A percentile compares a stretch with the other conserved stretches of the same genome.
phyloP scores from a whole-genome alignment of 2,888 invertebrate genomes.

The Meliscaeva auricollis region DNA sequence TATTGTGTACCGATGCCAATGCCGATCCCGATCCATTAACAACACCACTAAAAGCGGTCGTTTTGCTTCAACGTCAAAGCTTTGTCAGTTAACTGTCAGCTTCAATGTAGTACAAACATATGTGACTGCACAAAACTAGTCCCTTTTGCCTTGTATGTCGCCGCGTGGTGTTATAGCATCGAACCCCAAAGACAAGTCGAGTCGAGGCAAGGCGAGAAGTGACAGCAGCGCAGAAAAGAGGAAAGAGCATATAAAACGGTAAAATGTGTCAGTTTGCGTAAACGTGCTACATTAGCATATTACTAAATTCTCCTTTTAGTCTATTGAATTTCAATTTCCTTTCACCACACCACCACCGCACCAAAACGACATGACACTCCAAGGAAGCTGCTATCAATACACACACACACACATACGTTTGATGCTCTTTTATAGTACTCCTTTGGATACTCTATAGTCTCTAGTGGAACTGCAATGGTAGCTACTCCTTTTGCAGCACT shows the following conservation, averaged over 20 bases:
- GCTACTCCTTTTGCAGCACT: neutral
- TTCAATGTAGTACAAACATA: conserved; percentile 60
- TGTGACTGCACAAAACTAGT: conserved; percentile 50
- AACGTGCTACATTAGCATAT: conserved; percentile 71
- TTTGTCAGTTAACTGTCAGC: conserved; percentile 70
- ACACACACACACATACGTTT: neutral
- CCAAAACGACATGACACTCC: neutral
- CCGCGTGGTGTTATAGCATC: too few relatives aligned
- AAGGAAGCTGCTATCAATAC: conserved; percentile 44
- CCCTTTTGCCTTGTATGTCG: neutral
- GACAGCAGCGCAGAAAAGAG: neutral
- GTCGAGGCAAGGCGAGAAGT: neutral
- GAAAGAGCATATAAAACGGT: conserved; percentile 17
- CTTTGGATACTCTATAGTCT: neutral
- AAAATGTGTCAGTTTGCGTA: conserved; percentile 62
- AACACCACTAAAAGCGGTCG: conserved; percentile 67
- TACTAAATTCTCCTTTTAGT: conserved; percentile 69
- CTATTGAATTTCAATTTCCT: conserved; percentile 70
- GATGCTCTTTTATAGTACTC: neutral
- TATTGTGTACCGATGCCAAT: neutral
- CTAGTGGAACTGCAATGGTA: neutral
- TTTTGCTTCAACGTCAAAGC: conserved; percentile 65
- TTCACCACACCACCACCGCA: conserved; percentile 4
- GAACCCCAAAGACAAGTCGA: too few relatives aligned
- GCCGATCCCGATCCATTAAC: conserved; percentile 64